phyloP scores from a whole-genome alignment of 2,888 invertebrate genomes.

The Sphinx pinastri region DNA sequence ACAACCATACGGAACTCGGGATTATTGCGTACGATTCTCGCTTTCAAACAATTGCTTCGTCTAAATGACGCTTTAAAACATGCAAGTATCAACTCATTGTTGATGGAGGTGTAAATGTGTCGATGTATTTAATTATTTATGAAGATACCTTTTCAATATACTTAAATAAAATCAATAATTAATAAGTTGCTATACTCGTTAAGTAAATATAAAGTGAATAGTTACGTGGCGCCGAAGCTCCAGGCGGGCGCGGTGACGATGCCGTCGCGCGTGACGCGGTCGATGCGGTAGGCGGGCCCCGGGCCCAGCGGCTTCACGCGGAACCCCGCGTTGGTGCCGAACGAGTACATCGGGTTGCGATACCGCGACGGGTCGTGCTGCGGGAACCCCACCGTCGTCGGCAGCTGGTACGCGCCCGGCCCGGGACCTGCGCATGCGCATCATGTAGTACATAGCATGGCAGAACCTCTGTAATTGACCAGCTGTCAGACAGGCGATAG shows the following conservation, averaged over 20 bases:
- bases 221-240: conserved; percentile 69
- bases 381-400: conserved; percentile 84
- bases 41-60: too few species aligned
- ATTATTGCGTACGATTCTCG: too few species aligned
- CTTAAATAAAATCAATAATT: neutral
- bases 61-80: too few species aligned
- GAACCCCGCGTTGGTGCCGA: conserved; percentile 75
- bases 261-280: conserved; percentile 70
- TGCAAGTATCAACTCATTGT: too few species aligned
- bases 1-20: too few species aligned
- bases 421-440: conserved; percentile 83
- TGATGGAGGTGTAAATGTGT: too few species aligned
- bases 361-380: conserved; percentile 85
- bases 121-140: too few species aligned
- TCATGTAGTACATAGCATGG: neutral
- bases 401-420: conserved; percentile 86
- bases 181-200: neutral
- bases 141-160: too few species aligned
- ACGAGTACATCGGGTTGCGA: conserved; percentile 86
- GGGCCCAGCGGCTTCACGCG: conserved; percentile 76
- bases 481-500: too few species aligned
- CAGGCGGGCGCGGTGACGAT: conserved; percentile 79
- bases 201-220: neutral
- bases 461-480: too few species aligned
- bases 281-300: conserved; percentile 76